Percentiles rank a stretch among this genome's conserved stretches.
phyloP scores from a whole-genome alignment of 2,888 invertebrate species.

The Agrypnus murinus region DNA sequence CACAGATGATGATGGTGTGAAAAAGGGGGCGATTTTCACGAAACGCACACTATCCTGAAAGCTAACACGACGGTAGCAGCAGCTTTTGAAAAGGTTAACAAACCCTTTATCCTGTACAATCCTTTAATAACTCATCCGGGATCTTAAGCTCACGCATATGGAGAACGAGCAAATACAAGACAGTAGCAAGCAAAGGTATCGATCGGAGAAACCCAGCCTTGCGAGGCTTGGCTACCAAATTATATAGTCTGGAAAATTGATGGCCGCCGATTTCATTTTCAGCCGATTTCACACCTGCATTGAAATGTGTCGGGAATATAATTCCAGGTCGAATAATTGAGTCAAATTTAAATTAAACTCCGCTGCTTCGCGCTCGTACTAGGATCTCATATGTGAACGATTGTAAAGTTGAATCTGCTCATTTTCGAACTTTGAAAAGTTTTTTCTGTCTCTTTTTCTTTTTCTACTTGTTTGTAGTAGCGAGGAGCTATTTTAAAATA shows the following conservation, averaged over 20 bases:
- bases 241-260: slow-evolving; percentile 70
- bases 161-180: slow-evolving; percentile 51
- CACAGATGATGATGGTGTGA: not conserved
- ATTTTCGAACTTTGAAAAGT: too few relatives aligned
- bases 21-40: slow-evolving; percentile 10
- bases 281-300: slow-evolving; percentile 69
- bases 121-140: slow-evolving; percentile 59
- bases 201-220: slow-evolving; percentile 46
- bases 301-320: slow-evolving; percentile 68
- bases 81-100: slow-evolving; percentile 44
- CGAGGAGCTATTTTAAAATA: too few relatives aligned
- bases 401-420: not conserved
- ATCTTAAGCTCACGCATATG: slow-evolving; percentile 54
- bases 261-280: slow-evolving; percentile 70
- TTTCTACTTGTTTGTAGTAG: too few relatives aligned
- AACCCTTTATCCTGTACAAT: slow-evolving; percentile 50
- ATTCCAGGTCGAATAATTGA: slow-evolving; percentile 68
- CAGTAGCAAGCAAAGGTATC: slow-evolving; percentile 44
- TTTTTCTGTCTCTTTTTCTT: too few relatives aligned
- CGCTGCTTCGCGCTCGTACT: slow-evolving; percentile 42
- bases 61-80: slow-evolving; percentile 26
- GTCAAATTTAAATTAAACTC: slow-evolving; percentile 66
- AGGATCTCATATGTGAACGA: slow-evolving; percentile 51
- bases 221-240: slow-evolving; percentile 59
- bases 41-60: slow-evolving; percentile 39